Base-by-base conservation (phyloP, 2,797 vertebrate genomes). In the Huso huso region DNA sequence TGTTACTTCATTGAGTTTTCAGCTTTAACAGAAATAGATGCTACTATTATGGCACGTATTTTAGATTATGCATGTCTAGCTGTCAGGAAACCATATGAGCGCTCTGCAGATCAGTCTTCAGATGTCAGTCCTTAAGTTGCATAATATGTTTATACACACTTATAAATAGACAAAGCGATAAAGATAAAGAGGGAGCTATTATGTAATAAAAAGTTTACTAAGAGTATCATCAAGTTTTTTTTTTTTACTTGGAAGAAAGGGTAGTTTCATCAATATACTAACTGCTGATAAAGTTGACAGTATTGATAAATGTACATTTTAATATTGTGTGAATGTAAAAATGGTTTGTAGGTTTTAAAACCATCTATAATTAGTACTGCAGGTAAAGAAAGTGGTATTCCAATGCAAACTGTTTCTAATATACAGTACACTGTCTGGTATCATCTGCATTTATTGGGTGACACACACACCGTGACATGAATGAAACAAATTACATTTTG, bases 151-250 rank as follows among this genome's bases (percentile, higher is more conserved):
- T 58, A 58, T n/a, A 58, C 6, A 58, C 5, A 58, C 55, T n/a
- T 58, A 13, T n/a, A 58, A 13, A 58, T 13, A 62, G 49, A 60
- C 61, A 3, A 48, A 64, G 13, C 48, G 60, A 64, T 63, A 61
- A 62, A 49, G 60, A 6, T 37, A 57, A 66, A 64, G 49, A 52
- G 64, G 4, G 51, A 49, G 13, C 48, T 48, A 64, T 63, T 59
- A 37, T 37, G 62, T 65, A 49, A 51, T 3, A 15, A 57, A 66
- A 64, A 49, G 64, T 62, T 72, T 71, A 65, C 59, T 62, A 58
- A 70, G 58, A 72, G 71, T 67, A 68, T 67, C 65, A 68, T 52
- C 63, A 63, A 37, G 23, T n/a, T n/a, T 18, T 18, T 18, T 18
- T 18, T 18, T 18, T 18, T 18, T 18, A 18, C 18, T 18, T 18